A percentile compares a stretch with the other conserved stretches of the same genome.
phyloP scores from a whole-genome alignment of 2,797 vertebrate genomes.

The Hippocampus kuda region DNA sequence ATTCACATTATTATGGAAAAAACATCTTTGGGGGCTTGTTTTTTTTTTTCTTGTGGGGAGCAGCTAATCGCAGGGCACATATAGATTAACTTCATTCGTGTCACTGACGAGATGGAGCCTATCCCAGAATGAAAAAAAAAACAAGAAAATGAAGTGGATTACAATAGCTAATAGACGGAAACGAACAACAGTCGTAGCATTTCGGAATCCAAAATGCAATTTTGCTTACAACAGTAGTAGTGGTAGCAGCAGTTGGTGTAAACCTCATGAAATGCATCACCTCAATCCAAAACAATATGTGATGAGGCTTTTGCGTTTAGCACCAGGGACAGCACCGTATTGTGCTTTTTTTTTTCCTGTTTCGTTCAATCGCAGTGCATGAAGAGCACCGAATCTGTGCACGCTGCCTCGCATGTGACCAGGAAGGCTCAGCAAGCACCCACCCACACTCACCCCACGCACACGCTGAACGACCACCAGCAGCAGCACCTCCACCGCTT shows the following conservation, averaged over 20 bases:
- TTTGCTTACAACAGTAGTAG: too few relatives aligned
- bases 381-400: slow-evolving; percentile 19
- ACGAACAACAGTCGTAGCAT: too few relatives aligned
- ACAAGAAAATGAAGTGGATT: too few relatives aligned
- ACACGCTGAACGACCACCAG: slow-evolving; percentile 30
- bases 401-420: slow-evolving; percentile 45
- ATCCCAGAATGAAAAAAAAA: too few relatives aligned
- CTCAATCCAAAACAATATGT: neutral
- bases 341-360: slow-evolving; percentile 1
- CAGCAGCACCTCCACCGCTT: slow-evolving; percentile 40
- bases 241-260: neutral
- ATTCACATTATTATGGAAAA: too few relatives aligned
- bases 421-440: slow-evolving; percentile 42
- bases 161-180: too few relatives aligned
- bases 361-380: slow-evolving; percentile 4
- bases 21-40: too few relatives aligned
- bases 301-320: slow-evolving; percentile 27
- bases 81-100: too few relatives aligned
- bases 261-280: neutral
- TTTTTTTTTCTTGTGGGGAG: too few relatives aligned
- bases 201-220: too few relatives aligned
- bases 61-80: too few relatives aligned
- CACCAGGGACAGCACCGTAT: slow-evolving; percentile 64
- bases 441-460: slow-evolving; percentile 35
- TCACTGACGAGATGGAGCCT: too few relatives aligned